Evolutionary conservation across 1,140 invertebrate genomes (phyloP), one percentile per base, ranked within the genome.

Genomic region (Rhagoletis pomonella): DNA sequence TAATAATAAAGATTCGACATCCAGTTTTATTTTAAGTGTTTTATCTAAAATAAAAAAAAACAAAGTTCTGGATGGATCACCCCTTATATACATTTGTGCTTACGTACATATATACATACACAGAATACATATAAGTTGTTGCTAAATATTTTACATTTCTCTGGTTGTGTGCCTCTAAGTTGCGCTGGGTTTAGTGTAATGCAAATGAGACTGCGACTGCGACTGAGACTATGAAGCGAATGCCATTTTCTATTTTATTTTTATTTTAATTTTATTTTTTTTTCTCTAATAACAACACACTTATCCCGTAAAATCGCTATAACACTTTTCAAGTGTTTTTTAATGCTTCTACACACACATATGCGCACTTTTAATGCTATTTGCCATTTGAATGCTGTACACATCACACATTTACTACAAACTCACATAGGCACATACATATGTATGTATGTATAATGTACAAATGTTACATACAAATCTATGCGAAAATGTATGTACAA

Each of bases 241-340:
- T 67, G 19, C 29, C 64, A 39, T 67, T 77, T 77, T 4, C 44
- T 42, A 29, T 81, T 58, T 81, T 55, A 19, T 55, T 81, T 55
- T 81, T 55, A 55, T 81, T 81, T 81, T 81, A 44, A 44, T 4
- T 47, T 55, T 50, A 14, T n/a, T 55, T 81, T 81, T 4, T 19
- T 10, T 47, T 81, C n/a, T 19, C 47, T 55, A 55, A 47, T 6
- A 12, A 10, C 47, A 19, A 17, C n/a, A 81, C 19, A 55, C 44
- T 50, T 50, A 19, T 58, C 14, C 47, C 44, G 64, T 42, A n/a
- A 81, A 55, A 81, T 81, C 73, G 47, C 47, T 55, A 81, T 50
- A 81, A 81, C 47, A 81, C 73, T 55, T 81, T 81, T 81, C 73
- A 81, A 81, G 73, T 81, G 73, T 55, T 81, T 81, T 81, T 81